These are phyloP conservation scores for Isaurus tuberculatus DNA, from an alignment of 92 coral and sea anemone genomes.

Conservation along the genomic window DNA sequence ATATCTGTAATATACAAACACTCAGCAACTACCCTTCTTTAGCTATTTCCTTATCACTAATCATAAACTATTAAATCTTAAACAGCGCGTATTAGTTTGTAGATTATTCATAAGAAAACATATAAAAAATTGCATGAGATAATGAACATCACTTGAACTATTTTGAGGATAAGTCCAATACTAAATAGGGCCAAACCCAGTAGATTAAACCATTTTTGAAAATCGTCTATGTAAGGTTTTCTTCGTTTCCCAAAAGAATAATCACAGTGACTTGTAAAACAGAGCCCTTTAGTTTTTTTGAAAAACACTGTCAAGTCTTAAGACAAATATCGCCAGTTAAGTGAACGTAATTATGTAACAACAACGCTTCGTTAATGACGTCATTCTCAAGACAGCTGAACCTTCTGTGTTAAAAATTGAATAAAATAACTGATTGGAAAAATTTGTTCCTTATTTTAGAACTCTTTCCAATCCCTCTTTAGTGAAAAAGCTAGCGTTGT, in stretches of 20 bases:
- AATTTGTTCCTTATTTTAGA: neutral
- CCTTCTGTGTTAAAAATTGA: neutral
- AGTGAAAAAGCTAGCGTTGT: neutral
- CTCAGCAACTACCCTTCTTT: neutral
- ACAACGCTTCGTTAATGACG: conserved; percentile 7
- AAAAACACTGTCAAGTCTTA: neutral
- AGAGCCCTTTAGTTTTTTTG: conserved; percentile 1
- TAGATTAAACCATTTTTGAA: too few relatives aligned
- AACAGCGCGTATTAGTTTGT: neutral
- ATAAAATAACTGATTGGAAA: neutral
- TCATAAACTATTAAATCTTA: neutral
- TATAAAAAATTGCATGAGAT: neutral
- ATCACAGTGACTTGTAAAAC: neutral
- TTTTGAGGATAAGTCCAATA: neutral
- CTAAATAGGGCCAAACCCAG: too few relatives aligned
- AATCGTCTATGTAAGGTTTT: too few relatives aligned
- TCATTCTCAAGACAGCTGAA: conserved; percentile 16
- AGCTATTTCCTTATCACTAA: neutral
- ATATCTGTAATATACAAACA: neutral
- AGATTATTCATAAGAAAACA: neutral
- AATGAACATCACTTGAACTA: neutral
- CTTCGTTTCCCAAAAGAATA: neutral
- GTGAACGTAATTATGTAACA: neutral
- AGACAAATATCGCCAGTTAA: conserved; percentile 38
- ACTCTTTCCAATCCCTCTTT: neutral